A percentile compares a stretch with the other conserved stretches of the same genome.
phyloP scores from a whole-genome alignment of 2,888 invertebrate species.

The Ptychoptera albimana region DNA sequence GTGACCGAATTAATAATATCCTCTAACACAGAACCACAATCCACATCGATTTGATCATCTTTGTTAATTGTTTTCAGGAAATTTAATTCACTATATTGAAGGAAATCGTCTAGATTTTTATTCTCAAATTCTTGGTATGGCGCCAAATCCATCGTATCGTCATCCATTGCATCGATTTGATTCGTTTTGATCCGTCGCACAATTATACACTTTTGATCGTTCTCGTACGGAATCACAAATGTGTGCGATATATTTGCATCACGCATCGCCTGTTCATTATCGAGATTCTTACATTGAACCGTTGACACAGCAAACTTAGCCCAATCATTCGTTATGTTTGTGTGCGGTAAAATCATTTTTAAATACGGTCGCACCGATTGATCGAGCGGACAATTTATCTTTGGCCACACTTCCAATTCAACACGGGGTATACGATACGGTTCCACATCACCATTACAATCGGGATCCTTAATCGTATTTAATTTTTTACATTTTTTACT shows the following conservation, averaged over 20 bases:
- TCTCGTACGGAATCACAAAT: constrained; percentile 41
- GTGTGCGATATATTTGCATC: constrained; percentile 24
- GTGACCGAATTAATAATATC: constrained; percentile 43
- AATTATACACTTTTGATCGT: constrained; percentile 38
- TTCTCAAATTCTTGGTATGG: too few species aligned
- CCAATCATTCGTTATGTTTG: constrained; percentile 27
- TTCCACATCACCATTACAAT: constrained; percentile 16
- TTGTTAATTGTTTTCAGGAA: constrained; percentile 10
- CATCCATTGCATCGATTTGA: too few species aligned
- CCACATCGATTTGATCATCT: constrained; percentile 11
- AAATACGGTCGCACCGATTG: constrained; percentile 27
- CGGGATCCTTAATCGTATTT: constrained; percentile 20
- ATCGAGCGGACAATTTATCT: constrained; percentile 21
- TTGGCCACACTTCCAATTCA: constrained; percentile 25
- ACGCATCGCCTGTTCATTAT: too few species aligned
- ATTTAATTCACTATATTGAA: constrained; percentile 8
- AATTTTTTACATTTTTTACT: constrained; percentile 23
- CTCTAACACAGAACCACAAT: constrained; percentile 31
- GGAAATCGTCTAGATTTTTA: too few species aligned
- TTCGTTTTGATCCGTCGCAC: constrained; percentile 28
- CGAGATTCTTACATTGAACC: constrained; percentile 1
- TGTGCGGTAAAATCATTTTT: constrained; percentile 24
- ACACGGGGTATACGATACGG: constrained; percentile 26
- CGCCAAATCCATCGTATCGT: too few species aligned
- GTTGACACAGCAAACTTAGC: constrained; percentile 29